Conservation (phyloP, 2,113 vertebrate species). For the Patagioenas fasciata region DNA sequence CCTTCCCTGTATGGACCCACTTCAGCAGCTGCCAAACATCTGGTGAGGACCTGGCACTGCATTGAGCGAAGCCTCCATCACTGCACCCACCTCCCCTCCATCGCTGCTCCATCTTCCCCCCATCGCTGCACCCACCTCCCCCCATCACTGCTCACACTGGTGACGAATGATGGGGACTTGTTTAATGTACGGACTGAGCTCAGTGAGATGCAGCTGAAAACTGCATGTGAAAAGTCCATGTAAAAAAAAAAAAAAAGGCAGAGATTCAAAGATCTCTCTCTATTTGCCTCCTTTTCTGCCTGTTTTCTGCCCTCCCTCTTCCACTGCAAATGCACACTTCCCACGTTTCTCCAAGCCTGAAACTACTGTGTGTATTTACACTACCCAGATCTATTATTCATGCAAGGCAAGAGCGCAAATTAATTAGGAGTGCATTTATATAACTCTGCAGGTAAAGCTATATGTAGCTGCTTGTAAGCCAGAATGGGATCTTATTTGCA, state of each 20-base stretch:
- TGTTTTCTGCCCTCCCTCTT: not conserved
- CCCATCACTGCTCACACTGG: not conserved
- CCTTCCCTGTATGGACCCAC: not conserved
- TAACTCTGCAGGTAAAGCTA: conserved; percentile 38
- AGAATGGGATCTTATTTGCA: not conserved
- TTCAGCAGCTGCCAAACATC: not conserved
- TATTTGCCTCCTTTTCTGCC: not conserved
- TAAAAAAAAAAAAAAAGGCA: not conserved
- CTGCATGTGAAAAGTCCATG: rapidly evolving
- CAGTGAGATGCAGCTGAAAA: not conserved
- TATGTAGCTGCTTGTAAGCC: not conserved
- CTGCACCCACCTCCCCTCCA: not conserved
- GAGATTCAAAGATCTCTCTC: not conserved
- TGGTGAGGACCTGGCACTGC: not conserved
- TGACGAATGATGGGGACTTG: not conserved
- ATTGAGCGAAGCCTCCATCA: not conserved
- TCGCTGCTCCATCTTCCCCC: not conserved
- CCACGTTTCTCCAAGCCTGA: not conserved
- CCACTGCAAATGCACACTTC: not conserved
- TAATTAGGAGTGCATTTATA: conserved; percentile 49
- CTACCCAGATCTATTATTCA: conserved; percentile 24
- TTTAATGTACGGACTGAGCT: not conserved
- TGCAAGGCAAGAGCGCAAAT: conserved; percentile 10
- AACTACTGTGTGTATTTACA: conserved; percentile 35
- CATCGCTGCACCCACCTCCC: not conserved